phyloP scores from a whole-genome alignment of 1,140 invertebrate genomes.

The Chelonus insularis region DNA sequence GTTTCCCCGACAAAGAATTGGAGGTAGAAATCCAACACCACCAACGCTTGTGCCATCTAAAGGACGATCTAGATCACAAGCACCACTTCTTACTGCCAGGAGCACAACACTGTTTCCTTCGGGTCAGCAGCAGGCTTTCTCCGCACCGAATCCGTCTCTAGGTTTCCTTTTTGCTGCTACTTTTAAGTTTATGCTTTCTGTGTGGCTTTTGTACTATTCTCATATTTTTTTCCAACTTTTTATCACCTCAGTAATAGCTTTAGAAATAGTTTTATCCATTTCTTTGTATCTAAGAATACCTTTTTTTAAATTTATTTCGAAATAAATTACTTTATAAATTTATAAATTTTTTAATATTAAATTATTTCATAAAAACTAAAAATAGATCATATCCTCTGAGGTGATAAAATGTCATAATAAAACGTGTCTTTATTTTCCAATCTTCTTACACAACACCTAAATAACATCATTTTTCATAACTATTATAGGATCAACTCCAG shows the following conservation, averaged over 20 bases:
- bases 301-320: too few relatives aligned
- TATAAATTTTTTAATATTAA: too few relatives aligned
- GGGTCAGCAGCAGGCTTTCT: constrained; percentile 47
- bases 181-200: constrained; percentile 1
- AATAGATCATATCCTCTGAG: too few relatives aligned
- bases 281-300: too few relatives aligned
- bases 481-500: constrained; percentile 38
- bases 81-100: constrained; percentile 38
- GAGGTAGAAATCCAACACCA: constrained; percentile 39
- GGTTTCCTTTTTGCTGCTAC: constrained; percentile 32
- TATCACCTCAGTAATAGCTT: background rate
- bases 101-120: constrained; percentile 45
- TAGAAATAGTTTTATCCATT: too few relatives aligned
- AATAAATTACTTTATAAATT: too few relatives aligned
- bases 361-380: too few relatives aligned
- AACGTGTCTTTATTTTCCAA: too few relatives aligned
- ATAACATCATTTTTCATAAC: too few relatives aligned
- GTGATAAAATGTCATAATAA: too few relatives aligned
- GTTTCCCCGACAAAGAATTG: constrained; percentile 41
- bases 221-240: background rate
- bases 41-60: constrained; percentile 54
- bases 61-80: constrained; percentile 46
- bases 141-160: constrained; percentile 51
- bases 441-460: too few relatives aligned
- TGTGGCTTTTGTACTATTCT: background rate